Base-by-base conservation (phyloP, 2,797 vertebrate species). In the Emys orbicularis region DNA sequence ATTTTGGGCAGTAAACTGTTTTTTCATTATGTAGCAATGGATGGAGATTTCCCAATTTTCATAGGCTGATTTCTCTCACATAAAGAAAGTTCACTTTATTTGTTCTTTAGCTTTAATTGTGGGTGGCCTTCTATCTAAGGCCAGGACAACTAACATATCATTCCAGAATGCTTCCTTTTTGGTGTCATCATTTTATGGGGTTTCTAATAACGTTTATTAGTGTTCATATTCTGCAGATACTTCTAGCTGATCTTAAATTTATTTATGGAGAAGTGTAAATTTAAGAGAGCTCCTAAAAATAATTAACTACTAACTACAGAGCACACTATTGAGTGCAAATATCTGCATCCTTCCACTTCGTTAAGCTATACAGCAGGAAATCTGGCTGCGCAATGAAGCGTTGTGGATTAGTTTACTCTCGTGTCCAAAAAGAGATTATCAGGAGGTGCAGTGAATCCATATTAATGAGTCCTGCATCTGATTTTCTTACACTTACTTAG, bases 241-340 rank as follows among this genome's bases (percentile, higher is more conserved):
- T 95, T 94, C 80, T 95, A 96, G 95, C 88, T 95, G 87, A 90
- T 82, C 81, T 86, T 92, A 53, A 56, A 90, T 93, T 87, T 93
- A 83, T 86, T 92, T 94, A 1, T 47, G 72, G 90, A 37, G 79
- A 94, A 90, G 83, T 88, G 65, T 83, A 83, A 91, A 86, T 93
- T 95, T 95, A 91, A 91, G 34, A 61, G 25, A 29, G 79, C 15
- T 81, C 23, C 52, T 93, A 50, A n/a, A 95, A 90, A 81, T 84
- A 97, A 94, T 96, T 97, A 76, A 88, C 86, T 94, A 86, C 87
- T 94, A 96, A 92, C 96, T 97, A 90, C 80, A 81, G 85, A 92
- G 79, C 57, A 31, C 84, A 18, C 52, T 95, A 72, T 94, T 94
- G 94, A 88, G 77, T 84, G 49, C n/a, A 96, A 95, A 83, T 91